Conservation (phyloP, 2,113 vertebrate genomes). For the Festucalex cinctus region DNA sequence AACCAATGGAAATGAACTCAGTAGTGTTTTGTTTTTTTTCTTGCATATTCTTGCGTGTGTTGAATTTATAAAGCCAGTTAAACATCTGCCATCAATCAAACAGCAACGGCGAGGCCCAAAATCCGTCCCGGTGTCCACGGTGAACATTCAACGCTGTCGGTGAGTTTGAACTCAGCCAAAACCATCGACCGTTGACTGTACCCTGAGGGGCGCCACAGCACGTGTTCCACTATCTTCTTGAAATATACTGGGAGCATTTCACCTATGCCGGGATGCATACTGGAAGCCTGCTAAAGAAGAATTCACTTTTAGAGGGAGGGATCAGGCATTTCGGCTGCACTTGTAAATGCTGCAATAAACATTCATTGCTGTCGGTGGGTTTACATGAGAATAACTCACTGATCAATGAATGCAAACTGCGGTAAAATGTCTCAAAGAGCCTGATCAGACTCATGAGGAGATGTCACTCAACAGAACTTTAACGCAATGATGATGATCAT, state of each 20-base stretch:
- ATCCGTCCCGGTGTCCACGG: conserved; percentile 73
- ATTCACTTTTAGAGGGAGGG: neutral
- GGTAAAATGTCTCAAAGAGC: conserved; percentile 70
- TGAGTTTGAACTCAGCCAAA: conserved; percentile 89
- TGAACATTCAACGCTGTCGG: conserved; percentile 99
- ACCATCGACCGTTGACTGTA: conserved; percentile 99
- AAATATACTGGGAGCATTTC: neutral
- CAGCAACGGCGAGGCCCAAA: neutral
- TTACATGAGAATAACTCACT: conserved; percentile 88
- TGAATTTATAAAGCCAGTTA: neutral
- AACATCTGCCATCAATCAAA: neutral
- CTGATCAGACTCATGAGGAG: neutral
- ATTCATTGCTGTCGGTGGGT: conserved; percentile 99
- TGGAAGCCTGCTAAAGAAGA: neutral
- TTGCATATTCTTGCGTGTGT: neutral
- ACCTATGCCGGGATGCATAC: neutral
- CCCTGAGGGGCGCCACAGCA: conserved; percentile 81
- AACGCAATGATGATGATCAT: neutral
- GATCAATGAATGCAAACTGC: conserved; percentile 99
- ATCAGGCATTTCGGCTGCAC: neutral
- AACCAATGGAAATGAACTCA: conserved; percentile 4
- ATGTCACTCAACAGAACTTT: neutral
- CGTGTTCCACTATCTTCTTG: neutral
- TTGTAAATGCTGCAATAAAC: conserved; percentile 96
- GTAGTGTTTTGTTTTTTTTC: neutral